Percentiles rank a stretch among this genome's conserved stretches.
These are phyloP conservation scores for Andrena minutula DNA, from an alignment of 2,888 invertebrate genomes.

Conservation along the genomic window DNA sequence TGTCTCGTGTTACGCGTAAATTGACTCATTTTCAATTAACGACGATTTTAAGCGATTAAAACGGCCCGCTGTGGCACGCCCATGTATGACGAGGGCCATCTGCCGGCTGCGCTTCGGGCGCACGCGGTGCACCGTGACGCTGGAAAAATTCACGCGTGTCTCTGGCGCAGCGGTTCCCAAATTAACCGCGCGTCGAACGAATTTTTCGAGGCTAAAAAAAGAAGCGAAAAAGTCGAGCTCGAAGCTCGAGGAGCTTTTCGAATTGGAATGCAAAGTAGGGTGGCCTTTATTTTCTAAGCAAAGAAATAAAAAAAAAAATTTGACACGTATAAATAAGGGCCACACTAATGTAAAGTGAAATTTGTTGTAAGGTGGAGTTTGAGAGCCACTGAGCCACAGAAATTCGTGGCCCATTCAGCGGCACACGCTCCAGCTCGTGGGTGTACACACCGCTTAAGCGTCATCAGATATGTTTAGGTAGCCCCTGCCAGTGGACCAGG, in stretches of 20 bases:
- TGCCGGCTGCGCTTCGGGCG: constrained; percentile 54
- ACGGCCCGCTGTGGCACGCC: constrained; percentile 60
- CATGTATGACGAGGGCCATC: constrained; percentile 69
- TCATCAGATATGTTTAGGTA: constrained; percentile 52
- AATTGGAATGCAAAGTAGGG: too few relatives aligned
- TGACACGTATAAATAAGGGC: too few relatives aligned
- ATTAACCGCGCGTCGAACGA: too few relatives aligned
- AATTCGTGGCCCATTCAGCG: constrained; percentile 14
- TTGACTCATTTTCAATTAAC: constrained; percentile 74
- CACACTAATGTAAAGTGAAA: too few relatives aligned
- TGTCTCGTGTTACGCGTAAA: constrained; percentile 65
- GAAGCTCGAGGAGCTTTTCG: too few relatives aligned
- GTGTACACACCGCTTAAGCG: constrained; percentile 32
- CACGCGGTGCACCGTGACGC: constrained; percentile 59
- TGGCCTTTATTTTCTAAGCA: too few relatives aligned
- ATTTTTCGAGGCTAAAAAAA: too few relatives aligned
- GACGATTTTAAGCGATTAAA: constrained; percentile 70
- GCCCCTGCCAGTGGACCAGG: constrained; percentile 32
- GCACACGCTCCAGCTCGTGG: constrained; percentile 22
- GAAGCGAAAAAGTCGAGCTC: too few relatives aligned
- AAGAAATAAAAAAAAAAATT: too few relatives aligned
- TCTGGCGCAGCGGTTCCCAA: constrained; percentile 43
- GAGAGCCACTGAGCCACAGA: constrained; percentile 37
- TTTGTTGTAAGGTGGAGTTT: background rate
- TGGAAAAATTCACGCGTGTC: constrained; percentile 57